Evolutionary conservation across 2,797 vertebrate genomes (phyloP).

Genomic region (Cygnus olor): DNA sequence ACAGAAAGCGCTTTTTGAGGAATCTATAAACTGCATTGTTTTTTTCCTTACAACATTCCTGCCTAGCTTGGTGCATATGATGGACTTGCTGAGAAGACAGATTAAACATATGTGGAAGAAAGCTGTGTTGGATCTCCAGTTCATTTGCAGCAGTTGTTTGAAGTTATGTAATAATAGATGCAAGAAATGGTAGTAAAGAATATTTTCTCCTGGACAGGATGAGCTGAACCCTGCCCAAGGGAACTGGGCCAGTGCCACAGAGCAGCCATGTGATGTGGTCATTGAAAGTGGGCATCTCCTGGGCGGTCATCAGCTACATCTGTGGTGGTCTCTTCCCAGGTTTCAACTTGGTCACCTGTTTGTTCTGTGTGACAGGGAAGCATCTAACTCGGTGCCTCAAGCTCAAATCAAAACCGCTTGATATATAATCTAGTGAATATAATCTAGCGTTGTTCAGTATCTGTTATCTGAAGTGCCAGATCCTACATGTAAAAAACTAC

Average conservation of each 20-base stretch:
- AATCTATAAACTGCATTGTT: not conserved
- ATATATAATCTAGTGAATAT: not conserved
- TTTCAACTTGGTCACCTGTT: not conserved
- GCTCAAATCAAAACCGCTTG: not conserved
- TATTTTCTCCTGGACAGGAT: not conserved
- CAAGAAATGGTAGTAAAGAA: not conserved
- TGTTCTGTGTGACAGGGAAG: not conserved
- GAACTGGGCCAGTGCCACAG: not conserved
- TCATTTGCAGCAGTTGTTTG: not conserved
- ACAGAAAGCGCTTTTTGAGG: not conserved
- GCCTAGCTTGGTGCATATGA: not conserved
- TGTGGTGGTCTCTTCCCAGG: not conserved
- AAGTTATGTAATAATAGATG: not conserved
- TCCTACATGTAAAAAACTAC: not conserved
- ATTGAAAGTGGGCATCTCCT: not conserved
- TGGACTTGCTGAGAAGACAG: not conserved
- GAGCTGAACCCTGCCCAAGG: not conserved
- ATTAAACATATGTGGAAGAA: not conserved
- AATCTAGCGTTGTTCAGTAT: fast-evolving
- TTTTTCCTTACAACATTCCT: not conserved
- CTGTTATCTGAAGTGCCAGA: not conserved
- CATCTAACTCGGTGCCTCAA: not conserved
- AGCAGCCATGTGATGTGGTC: fast-evolving
- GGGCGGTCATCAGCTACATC: not conserved
- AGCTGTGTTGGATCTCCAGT: not conserved